Percentiles rank a stretch among this genome's conserved stretches.
Evolutionary conservation across 1,140 invertebrate genomes (phyloP).

Genomic region (Drosophila littoralis): DNA sequence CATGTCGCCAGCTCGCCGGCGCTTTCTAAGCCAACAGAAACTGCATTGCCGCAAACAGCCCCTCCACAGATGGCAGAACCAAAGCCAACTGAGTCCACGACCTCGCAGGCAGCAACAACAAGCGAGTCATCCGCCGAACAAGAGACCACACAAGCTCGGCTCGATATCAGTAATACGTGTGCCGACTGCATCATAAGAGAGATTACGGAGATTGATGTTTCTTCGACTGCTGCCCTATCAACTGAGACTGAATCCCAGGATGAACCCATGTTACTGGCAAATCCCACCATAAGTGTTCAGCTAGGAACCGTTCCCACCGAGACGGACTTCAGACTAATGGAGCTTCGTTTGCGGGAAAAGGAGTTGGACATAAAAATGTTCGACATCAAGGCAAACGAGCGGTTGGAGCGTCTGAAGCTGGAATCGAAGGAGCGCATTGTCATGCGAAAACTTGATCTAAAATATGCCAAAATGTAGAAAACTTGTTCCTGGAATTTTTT

Average conservation of each 20-base stretch:
- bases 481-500: no score
- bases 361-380: slow-evolving; percentile 1
- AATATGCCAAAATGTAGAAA: neutral
- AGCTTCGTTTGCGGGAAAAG: slow-evolving; percentile 7
- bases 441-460: slow-evolving; percentile 5
- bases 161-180: no score
- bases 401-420: neutral
- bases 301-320: no score
- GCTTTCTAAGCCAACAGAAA: no score
- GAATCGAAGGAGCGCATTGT: slow-evolving; percentile 15
- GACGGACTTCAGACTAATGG: neutral
- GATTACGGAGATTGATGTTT: neutral
- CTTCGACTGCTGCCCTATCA: neutral
- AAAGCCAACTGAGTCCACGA: no score
- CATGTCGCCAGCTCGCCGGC: neutral
- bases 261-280: neutral
- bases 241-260: neutral
- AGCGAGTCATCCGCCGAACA: no score
- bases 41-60: no score
- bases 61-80: no score
- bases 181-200: neutral
- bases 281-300: neutral
- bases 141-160: no score
- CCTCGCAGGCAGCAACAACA: no score
- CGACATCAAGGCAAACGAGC: neutral